Evolutionary conservation across 53 echinoderm and acorn worm species (phyloP), one percentile per base, ranked within the genome.

Genomic region (Pentamera pediparva): DNA sequence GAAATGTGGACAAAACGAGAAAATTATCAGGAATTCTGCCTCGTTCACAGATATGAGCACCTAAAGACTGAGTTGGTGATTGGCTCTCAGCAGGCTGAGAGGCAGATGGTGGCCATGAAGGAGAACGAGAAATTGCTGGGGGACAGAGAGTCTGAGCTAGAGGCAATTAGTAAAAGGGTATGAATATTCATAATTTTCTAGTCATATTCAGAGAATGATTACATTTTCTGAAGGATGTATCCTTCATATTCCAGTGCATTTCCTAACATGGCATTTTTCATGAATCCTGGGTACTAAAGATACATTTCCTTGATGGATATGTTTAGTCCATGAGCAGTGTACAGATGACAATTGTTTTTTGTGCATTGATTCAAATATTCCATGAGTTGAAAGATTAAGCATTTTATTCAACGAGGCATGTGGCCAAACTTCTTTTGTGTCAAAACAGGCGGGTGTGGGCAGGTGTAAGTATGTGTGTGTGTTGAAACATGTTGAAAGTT

Each of bases 21-120:
- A n/a, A n/a, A 45, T 45, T n/a, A n/a, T 45, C 13, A 45, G n/a
- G 12, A 45, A 15, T 15, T n/a, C 47, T 1, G 12, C 10, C 54
- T 57, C 32, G 13, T 57, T n/a, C 40, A 28, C 62, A 95, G 95
- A 62, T 79, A 91, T 37, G 79, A 87, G 35, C 91, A 84, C 10
- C 38, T 95, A 27, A 79, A 91, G 35, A 79, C 88, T n/a, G 90
- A 91, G 10, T 59, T 91, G 32, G 55, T 90, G 10, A 49, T 91
- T 34, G n/a, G 65, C 4, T 87, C 87, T 39, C 77, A 95, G 50
- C 78, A 69, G 40, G 50, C 63, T 4, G 33, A 79, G 29, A 76
- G 81, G 34, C 90, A 91, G 49, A 70, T 81, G 39, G 59, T 65
- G 11, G 65, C 34, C 2, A 52, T 78, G 33, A 83, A 81, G 67